Conservation (phyloP, 2,797 vertebrate genomes). For the Microctenopoma stevenorrisi region DNA sequence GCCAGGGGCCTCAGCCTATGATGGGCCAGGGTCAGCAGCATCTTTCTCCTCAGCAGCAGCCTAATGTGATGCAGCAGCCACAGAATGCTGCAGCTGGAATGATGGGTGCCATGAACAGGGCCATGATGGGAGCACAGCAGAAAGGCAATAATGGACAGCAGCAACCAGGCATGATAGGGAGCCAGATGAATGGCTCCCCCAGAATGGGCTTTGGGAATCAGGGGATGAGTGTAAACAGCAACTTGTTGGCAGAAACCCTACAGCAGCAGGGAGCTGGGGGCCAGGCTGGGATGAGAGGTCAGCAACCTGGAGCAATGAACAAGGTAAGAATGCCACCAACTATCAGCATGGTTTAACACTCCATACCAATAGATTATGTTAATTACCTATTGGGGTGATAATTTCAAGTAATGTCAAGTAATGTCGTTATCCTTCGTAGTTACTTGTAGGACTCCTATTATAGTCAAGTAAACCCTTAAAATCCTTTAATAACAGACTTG, state of each 20-base stretch:
- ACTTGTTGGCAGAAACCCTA: conserved; percentile 91
- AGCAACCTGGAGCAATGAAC: conserved; percentile 90
- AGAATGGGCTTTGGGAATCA: conserved; percentile 92
- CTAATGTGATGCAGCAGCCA: conserved; percentile 83
- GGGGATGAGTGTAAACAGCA: conserved; percentile 88
- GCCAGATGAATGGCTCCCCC: conserved; percentile 96
- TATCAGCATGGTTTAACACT: background rate
- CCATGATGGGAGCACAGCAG: conserved; percentile 90
- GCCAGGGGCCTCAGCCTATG: conserved; percentile 88
- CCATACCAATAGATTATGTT: background rate
- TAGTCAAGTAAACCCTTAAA: background rate
- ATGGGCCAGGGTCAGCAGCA: conserved; percentile 87
- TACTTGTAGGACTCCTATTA: background rate
- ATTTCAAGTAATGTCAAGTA: background rate
- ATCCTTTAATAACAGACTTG: background rate
- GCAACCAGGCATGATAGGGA: conserved; percentile 91
- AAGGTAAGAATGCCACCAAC: conserved; percentile 79
- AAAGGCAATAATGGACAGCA: conserved; percentile 89
- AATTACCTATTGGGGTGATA: background rate
- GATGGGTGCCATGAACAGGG: conserved; percentile 89
- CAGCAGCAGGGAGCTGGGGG: conserved; percentile 85
- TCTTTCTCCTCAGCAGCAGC: conserved; percentile 83
- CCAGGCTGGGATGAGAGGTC: conserved; percentile 89
- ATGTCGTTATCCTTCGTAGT: background rate
- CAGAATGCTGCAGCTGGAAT: conserved; percentile 87